Percentiles rank a stretch among this genome's conserved stretches.
phyloP scores from a whole-genome alignment of 1,140 invertebrate genomes.

The Tribolium madens region DNA sequence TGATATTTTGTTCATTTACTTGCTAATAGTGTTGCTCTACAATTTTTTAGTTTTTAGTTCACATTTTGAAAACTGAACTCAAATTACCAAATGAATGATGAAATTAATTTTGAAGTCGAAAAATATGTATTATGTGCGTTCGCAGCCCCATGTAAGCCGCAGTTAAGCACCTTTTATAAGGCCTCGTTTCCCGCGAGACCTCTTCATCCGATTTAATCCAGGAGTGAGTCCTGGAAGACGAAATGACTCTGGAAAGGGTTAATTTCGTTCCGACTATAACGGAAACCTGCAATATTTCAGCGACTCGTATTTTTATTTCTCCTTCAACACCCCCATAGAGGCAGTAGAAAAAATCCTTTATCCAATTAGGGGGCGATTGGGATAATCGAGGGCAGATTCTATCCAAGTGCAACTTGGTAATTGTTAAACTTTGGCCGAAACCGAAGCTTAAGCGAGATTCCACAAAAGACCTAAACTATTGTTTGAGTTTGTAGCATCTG shows the following conservation, averaged over 20 bases:
- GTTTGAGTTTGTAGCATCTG: conserved; percentile 8
- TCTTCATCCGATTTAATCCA: conserved; percentile 13
- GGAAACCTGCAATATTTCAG: too few relatives aligned
- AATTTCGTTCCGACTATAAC: neutral
- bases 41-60: too few relatives aligned
- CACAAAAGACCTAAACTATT: conserved; percentile 1
- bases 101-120: neutral
- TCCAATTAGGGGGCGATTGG: conserved; percentile 10
- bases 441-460: neutral
- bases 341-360: neutral
- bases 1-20: too few relatives aligned
- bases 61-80: too few relatives aligned
- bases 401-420: conserved; percentile 3
- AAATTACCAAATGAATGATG: neutral
- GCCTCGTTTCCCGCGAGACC: neutral
- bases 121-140: neutral
- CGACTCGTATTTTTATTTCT: too few relatives aligned
- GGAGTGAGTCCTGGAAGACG: neutral
- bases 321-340: neutral
- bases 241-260: conserved; percentile 3
- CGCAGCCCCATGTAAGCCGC: neutral
- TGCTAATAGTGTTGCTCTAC: too few relatives aligned
- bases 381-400: conserved; percentile 8
- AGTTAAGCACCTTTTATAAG: conserved; percentile 8
- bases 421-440: conserved; percentile 24